Conservation (phyloP, 2,888 invertebrate species). For the Acrobasis consociella region DNA sequence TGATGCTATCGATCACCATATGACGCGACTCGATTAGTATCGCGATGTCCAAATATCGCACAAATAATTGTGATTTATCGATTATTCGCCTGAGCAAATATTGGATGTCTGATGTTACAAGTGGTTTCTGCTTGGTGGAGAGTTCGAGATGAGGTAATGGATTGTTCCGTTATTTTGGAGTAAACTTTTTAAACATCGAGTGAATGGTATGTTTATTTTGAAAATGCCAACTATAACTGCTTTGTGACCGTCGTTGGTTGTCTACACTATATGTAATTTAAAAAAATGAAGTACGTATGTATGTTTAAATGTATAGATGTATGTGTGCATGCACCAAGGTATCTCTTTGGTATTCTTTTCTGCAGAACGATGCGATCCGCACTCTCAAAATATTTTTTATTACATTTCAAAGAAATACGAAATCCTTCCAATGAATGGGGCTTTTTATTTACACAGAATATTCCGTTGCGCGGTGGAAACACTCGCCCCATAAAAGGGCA, state of each 20-base stretch:
- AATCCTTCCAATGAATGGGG: slow-evolving; percentile 40
- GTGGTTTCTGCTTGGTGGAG: slow-evolving; percentile 7
- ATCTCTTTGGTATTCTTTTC: background rate
- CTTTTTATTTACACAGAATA: slow-evolving; percentile 48
- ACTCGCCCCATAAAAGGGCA: slow-evolving; percentile 67
- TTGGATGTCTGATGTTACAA: slow-evolving; percentile 8
- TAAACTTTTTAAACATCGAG: background rate
- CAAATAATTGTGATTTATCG: slow-evolving; percentile 36
- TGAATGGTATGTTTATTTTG: background rate
- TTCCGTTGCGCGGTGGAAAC: slow-evolving; percentile 53
- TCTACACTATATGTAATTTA: background rate
- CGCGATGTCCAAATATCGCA: slow-evolving; percentile 35
- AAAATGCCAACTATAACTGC: background rate
- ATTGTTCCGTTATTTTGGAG: background rate
- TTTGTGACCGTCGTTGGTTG: background rate
- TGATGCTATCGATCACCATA: slow-evolving; percentile 48
- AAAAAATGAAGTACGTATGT: background rate
- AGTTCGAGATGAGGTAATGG: background rate
- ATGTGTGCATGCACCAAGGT: too few species aligned
- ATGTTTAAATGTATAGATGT: too few species aligned
- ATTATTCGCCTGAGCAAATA: slow-evolving; percentile 4
- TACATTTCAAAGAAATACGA: slow-evolving; percentile 29
- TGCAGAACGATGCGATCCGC: background rate
- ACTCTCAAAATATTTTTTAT: slow-evolving; percentile 2
- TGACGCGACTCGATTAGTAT: slow-evolving; percentile 40